These are phyloP conservation scores for Staurois parvus DNA, from an alignment of 2,797 vertebrate species.

Conservation along the genomic window DNA sequence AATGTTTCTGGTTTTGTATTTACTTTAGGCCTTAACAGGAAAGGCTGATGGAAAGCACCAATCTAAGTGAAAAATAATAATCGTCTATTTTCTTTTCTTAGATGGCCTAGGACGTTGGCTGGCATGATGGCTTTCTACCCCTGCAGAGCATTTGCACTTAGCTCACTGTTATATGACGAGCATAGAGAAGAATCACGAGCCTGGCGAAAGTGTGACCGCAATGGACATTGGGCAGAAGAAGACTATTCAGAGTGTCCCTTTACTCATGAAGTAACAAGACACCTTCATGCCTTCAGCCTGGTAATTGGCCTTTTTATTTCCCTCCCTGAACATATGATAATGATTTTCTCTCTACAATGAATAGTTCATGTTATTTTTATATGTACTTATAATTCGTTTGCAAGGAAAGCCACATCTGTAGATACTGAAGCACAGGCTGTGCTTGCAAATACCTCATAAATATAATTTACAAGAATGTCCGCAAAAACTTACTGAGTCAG, in stretches of 20 bases:
- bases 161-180: conserved; percentile 71
- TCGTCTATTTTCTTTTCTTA: conserved; percentile 65
- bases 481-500: not conserved
- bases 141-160: conserved; percentile 79
- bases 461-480: conserved; percentile 33
- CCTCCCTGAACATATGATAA: conserved; percentile 10
- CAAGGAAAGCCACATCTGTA: conserved; percentile 13
- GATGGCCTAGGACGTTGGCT: conserved; percentile 90
- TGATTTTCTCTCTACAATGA: conserved; percentile 24
- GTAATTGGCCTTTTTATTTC: conserved; percentile 67
- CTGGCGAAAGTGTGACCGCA: conserved; percentile 85
- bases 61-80: not conserved
- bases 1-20: too few species aligned
- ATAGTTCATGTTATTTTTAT: conserved; percentile 16
- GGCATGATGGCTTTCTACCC: conserved; percentile 85
- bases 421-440: not conserved
- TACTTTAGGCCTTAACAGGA: too few species aligned
- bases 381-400: conserved; percentile 20
- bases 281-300: conserved; percentile 88
- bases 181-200: conserved; percentile 80
- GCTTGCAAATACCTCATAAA: conserved; percentile 21
- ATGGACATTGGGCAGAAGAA: conserved; percentile 85
- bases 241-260: conserved; percentile 90
- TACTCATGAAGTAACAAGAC: conserved; percentile 84
- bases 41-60: too few species aligned